These are phyloP conservation scores for Girardia tigrina DNA, from an alignment of 2,888 invertebrate genomes.

Conservation along the genomic window DNA sequence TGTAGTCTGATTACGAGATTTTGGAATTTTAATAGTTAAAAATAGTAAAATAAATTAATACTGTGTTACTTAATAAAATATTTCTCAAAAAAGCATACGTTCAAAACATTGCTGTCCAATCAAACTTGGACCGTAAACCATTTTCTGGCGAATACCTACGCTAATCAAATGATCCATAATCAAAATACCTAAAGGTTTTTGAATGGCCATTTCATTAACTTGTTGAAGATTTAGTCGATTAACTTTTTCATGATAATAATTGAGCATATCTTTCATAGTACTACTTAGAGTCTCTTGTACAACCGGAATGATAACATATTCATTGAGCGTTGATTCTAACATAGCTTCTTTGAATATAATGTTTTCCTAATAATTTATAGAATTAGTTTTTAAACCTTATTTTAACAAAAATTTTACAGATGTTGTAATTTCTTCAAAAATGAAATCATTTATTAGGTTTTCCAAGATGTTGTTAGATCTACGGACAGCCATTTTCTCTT, in stretches of 20 bases:
- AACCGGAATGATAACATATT: not conserved
- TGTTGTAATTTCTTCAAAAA: not conserved
- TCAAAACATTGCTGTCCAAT: not conserved
- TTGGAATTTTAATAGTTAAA: no score
- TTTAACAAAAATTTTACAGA: not conserved
- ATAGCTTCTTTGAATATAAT: not conserved
- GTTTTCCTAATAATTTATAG: no score
- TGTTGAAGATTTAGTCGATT: conserved; percentile 1
- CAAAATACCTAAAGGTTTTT: not conserved
- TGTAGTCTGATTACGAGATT: no score
- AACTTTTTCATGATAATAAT: conserved; percentile 14
- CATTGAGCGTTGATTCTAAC: not conserved
- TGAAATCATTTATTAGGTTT: not conserved
- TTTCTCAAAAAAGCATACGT: not conserved
- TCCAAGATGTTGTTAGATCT: not conserved
- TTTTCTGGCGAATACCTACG: not conserved
- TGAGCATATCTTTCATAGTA: not conserved
- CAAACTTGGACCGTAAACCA: not conserved
- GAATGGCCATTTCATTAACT: not conserved
- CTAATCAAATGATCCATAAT: not conserved
- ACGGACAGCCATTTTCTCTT: not conserved
- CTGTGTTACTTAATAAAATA: no score
- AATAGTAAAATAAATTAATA: no score
- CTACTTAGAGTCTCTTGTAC: not conserved
- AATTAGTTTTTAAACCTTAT: not conserved